Base-by-base conservation (phyloP, 2,888 invertebrate genomes). In the Erebia aethiops region DNA sequence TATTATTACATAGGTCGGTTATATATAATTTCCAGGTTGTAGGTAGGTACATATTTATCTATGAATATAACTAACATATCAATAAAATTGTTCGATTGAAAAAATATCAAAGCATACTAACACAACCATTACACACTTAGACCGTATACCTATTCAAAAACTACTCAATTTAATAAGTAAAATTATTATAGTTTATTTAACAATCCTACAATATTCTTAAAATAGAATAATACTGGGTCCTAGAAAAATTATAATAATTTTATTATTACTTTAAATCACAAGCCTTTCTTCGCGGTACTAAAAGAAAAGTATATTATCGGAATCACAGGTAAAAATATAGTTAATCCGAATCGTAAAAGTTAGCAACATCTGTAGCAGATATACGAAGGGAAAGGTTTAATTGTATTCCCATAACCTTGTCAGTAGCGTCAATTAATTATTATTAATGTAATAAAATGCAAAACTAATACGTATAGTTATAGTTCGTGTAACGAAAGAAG, bases 181-280 rank as follows among this genome's bases (percentile, higher is more conserved):
- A 10, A 16, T 21, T 26, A 21, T 21, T 54, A 54, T 54, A 18
- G n/a, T 46, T 57, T 56, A 61, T 61, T n/a, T 43, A 60, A 51
- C 26, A 26, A 26, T 26, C 3, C 26, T n/a, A 57, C 16, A 2
- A 61, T 49, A 21, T 8, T 35, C 54, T 58, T 68, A 66, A 68
- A 69, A 46, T 71, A 58, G 49, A 71, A 68, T 72, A 72, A 74
- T 73, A 73, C 72, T 73, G 71, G 52, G 49, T 63, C 21, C 41
- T 56, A 46, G 43, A 16, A 43, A 61, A 43, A 61, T 61, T 46
- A 70, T 57, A 66, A 60, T 54, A 18, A 13, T 35, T 71, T 58
- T 56, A 51, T 35, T 35, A 35, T 35, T 35, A 69, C 62, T 69
- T 46, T 52, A 70, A 71, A 74, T 71, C 69, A 74, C 74, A 74